Conservation (phyloP, 2,113 vertebrate genomes). For the Serilophus lunatus region DNA sequence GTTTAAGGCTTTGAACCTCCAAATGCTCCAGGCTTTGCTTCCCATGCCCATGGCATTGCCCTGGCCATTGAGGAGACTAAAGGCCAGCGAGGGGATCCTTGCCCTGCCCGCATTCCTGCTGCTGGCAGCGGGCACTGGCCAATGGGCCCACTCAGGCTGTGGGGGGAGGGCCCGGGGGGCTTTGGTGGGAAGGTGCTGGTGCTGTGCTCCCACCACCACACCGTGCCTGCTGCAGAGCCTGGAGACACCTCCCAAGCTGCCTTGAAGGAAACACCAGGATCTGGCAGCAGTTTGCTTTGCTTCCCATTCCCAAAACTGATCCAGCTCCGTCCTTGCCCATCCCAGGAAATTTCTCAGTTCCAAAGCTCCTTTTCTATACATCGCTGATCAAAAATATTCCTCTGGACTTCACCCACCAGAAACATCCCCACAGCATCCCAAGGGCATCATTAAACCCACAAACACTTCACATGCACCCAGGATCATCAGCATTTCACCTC, state of each 20-base stretch:
- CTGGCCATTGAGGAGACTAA: not conserved
- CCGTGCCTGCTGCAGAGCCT: no score
- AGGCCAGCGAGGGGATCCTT: rapidly evolving
- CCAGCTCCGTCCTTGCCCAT: not conserved
- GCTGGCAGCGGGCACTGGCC: not conserved
- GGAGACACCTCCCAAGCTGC: no score
- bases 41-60: no score
- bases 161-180: not conserved
- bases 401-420: slow-evolving; percentile 81
- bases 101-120: rapidly evolving
- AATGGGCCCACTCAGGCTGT: not conserved
- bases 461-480: not conserved
- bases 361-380: slow-evolving; percentile 87
- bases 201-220: no score
- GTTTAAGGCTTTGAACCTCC: not conserved
- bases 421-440: slow-evolving; percentile 80
- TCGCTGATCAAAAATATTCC: slow-evolving; percentile 90
- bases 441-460: not conserved
- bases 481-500: not conserved
- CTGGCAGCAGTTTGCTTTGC: not conserved
- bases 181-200: no score
- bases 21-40: not conserved
- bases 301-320: not conserved
- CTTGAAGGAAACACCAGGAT: no score
- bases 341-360: slow-evolving; percentile 51